Evolutionary conservation across 2,888 invertebrate species (phyloP).

Genomic region (Synergus umbraculus): DNA sequence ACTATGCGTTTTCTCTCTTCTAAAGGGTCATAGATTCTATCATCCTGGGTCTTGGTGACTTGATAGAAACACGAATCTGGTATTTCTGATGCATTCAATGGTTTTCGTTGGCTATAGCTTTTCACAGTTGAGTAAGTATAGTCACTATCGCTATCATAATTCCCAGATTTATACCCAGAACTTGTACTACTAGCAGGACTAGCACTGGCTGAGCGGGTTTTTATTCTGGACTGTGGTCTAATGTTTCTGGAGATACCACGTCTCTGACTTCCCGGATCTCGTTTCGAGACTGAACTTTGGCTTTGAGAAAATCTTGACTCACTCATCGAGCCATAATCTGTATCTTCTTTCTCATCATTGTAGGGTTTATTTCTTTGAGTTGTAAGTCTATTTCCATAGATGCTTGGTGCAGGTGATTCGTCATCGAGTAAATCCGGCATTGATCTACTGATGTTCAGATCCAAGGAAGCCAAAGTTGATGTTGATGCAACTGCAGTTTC

Average conservation of each 20-base stretch:
- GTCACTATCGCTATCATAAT: constrained; percentile 78
- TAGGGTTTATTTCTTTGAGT: neutral
- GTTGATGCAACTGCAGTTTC: neutral
- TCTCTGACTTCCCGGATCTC: constrained; percentile 32
- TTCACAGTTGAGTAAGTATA: constrained; percentile 67
- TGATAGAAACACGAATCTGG: constrained; percentile 69
- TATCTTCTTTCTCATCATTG: constrained; percentile 41
- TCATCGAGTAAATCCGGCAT: constrained; percentile 71
- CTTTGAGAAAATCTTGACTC: constrained; percentile 44
- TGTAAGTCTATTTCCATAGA: neutral
- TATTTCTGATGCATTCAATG: constrained; percentile 56
- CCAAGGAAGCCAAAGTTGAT: neutral
- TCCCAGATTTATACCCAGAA: constrained; percentile 79
- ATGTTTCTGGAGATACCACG: constrained; percentile 37
- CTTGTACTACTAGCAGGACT: constrained; percentile 68
- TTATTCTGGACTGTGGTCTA: constrained; percentile 17
- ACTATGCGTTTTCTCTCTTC: constrained; percentile 59
- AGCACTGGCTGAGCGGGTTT: constrained; percentile 35
- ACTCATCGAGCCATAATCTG: constrained; percentile 50
- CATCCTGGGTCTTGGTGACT: constrained; percentile 64
- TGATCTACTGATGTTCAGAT: constrained; percentile 41
- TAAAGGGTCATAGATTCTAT: constrained; percentile 64
- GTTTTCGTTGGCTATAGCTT: constrained; percentile 44
- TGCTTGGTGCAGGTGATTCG: constrained; percentile 26
- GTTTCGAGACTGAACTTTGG: neutral